These are phyloP conservation scores for Xenotilapia caudafasciata DNA, from an alignment of 2,113 vertebrate species.

Conservation along the genomic window DNA sequence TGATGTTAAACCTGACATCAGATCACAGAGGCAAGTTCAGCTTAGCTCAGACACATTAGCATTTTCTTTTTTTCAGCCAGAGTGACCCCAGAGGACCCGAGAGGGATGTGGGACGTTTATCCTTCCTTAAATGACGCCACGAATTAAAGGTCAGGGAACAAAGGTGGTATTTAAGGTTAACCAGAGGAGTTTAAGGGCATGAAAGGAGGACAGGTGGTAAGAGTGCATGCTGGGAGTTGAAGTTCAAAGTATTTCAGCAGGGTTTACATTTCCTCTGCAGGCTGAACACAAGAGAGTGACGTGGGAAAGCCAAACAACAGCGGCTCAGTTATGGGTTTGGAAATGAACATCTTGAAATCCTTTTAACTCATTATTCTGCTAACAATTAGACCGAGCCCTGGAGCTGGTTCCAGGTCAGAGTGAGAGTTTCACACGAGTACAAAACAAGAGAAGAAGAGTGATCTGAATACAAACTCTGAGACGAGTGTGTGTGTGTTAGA, in stretches of 20 bases:
- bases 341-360: not conserved
- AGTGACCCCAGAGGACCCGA: not conserved
- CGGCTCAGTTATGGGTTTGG: not conserved
- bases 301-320: not conserved
- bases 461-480: not conserved
- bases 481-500: not conserved
- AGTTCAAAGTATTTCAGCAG: slow-evolving; percentile 2
- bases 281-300: not conserved
- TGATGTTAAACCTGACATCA: not conserved
- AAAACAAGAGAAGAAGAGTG: not conserved
- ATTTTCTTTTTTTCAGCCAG: not conserved
- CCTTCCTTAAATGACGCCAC: not conserved
- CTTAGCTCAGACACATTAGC: not conserved
- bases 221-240: slow-evolving; percentile 36
- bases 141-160: not conserved
- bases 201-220: slow-evolving; percentile 5
- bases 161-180: not conserved
- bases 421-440: not conserved
- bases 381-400: slow-evolving; percentile 34
- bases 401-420: slow-evolving; percentile 36
- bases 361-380: slow-evolving; percentile 18
- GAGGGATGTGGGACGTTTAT: not conserved
- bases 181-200: not conserved
- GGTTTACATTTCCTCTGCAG: not conserved
- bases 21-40: not conserved